Percentiles rank a stretch among this genome's conserved stretches.
phyloP scores from a whole-genome alignment of 1,140 invertebrate species.

The Leucophenga varia region DNA sequence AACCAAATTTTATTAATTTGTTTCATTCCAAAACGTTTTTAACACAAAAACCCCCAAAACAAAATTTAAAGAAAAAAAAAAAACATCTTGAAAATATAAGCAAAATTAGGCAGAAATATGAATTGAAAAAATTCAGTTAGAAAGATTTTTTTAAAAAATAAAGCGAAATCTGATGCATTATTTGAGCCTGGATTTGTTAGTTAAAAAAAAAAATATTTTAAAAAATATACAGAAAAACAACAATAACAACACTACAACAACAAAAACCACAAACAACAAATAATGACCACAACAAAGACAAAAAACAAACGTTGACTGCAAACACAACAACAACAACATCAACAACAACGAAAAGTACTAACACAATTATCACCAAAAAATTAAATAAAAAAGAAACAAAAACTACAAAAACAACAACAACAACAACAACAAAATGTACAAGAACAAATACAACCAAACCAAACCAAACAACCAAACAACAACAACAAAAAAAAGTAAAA shows the following conservation, averaged over 20 bases:
- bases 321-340: constrained; percentile 9
- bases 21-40: too few species aligned
- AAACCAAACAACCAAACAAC: constrained; percentile 13
- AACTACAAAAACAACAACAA: constrained; percentile 19
- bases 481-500: constrained; percentile 44
- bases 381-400: constrained; percentile 11
- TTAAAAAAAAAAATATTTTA: constrained; percentile 39
- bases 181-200: constrained; percentile 57
- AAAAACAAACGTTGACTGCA: constrained; percentile 1
- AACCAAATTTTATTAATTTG: too few species aligned
- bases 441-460: constrained; percentile 9
- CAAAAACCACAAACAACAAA: neutral
- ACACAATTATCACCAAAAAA: constrained; percentile 15
- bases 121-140: too few species aligned
- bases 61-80: too few species aligned
- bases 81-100: too few species aligned
- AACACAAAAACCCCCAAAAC: too few species aligned
- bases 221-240: constrained; percentile 20
- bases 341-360: constrained; percentile 13
- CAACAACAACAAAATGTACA: constrained; percentile 10
- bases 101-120: too few species aligned
- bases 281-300: too few species aligned
- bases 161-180: constrained; percentile 29
- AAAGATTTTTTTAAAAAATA: constrained; percentile 8
- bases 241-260: constrained; percentile 14